A percentile compares a stretch with the other conserved stretches of the same genome.
Evolutionary conservation across 1,140 invertebrate species (phyloP).

Genomic region (Cecropterus lyciades): DNA sequence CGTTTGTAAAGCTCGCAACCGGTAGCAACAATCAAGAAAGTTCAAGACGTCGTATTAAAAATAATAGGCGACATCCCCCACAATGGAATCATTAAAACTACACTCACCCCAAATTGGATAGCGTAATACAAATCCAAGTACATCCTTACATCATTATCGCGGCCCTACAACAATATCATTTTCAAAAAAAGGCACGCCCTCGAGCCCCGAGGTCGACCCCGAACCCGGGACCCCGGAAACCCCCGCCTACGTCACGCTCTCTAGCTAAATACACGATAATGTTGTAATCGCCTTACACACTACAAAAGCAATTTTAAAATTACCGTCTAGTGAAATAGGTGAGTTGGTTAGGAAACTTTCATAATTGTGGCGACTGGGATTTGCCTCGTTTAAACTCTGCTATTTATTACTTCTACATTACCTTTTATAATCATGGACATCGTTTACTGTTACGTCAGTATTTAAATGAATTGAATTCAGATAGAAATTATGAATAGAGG

Average conservation of each 20-base stretch:
- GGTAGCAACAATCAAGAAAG: slow-evolving; percentile 29
- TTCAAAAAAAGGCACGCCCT: slow-evolving; percentile 57
- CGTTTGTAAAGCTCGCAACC: slow-evolving; percentile 20
- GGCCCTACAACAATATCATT: slow-evolving; percentile 64
- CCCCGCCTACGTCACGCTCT: slow-evolving; percentile 41
- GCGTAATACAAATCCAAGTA: slow-evolving; percentile 42
- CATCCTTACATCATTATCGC: slow-evolving; percentile 57
- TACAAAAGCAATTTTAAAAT: slow-evolving; percentile 28
- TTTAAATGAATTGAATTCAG: too few relatives aligned
- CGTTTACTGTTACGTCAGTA: too few relatives aligned
- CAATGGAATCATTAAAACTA: slow-evolving; percentile 41
- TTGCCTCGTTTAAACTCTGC: background rate
- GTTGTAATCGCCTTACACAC: slow-evolving; percentile 39
- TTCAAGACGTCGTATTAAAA: slow-evolving; percentile 32
- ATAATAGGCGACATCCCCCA: slow-evolving; percentile 32
- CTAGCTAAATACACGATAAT: slow-evolving; percentile 46
- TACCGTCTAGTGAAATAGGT: slow-evolving; percentile 24
- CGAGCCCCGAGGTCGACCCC: slow-evolving; percentile 36
- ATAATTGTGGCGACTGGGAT: background rate
- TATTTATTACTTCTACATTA: too few relatives aligned
- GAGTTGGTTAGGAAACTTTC: slow-evolving; percentile 28
- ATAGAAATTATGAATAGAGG: too few relatives aligned
- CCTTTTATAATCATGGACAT: too few relatives aligned
- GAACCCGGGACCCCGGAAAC: slow-evolving; percentile 25
- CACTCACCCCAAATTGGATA: slow-evolving; percentile 45